Conservation (phyloP, 2,113 vertebrate genomes). For the Peromyscus polionotus region DNA sequence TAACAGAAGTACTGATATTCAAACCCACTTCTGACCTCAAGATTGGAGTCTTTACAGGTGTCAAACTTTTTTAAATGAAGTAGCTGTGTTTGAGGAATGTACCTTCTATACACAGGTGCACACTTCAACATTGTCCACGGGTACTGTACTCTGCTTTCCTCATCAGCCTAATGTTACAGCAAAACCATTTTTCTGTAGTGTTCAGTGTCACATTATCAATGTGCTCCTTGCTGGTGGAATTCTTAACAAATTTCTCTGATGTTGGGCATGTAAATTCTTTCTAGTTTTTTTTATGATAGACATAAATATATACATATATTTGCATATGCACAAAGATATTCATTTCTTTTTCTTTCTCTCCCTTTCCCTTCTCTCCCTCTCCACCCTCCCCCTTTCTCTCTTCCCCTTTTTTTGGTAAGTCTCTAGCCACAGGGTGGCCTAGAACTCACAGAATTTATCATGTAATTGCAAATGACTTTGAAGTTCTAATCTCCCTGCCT, state of each 20-base stretch:
- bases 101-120: not conserved
- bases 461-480: not conserved
- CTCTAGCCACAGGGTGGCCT: not conserved
- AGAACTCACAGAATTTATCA: not conserved
- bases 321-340: not conserved
- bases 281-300: not conserved
- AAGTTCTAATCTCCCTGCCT: not conserved
- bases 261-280: not conserved
- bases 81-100: not conserved
- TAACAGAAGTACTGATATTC: not conserved
- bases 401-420: not conserved
- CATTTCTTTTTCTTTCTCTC: not conserved
- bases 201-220: constrained; percentile 16
- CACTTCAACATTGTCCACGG: not conserved
- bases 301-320: not conserved
- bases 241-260: constrained; percentile 24
- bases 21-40: not conserved
- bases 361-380: not conserved
- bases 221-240: not conserved
- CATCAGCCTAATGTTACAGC: not conserved
- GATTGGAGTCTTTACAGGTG: not conserved
- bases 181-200: constrained; percentile 47
- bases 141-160: not conserved
- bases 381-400: not conserved
- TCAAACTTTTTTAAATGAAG: not conserved